A percentile compares a stretch with the other conserved stretches of the same genome.
phyloP scores from a whole-genome alignment of 2,113 vertebrate species.

The Candoia aspera region DNA sequence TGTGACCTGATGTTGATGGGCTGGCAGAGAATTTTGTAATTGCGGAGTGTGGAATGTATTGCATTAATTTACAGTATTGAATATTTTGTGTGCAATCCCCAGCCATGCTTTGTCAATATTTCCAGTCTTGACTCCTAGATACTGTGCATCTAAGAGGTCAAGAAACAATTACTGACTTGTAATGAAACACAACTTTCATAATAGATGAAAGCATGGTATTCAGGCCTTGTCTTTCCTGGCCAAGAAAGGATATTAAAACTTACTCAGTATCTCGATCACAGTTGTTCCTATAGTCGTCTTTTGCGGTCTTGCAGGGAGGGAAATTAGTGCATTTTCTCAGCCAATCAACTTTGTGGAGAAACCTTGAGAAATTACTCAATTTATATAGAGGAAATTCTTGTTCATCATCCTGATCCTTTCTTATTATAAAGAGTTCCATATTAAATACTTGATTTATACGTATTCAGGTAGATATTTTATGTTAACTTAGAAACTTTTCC shows the following conservation, averaged over 20 bases:
- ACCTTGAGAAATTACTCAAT: not conserved
- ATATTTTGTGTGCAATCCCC: not conserved
- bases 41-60: not conserved
- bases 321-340: not conserved
- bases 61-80: not conserved
- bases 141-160: not conserved
- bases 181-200: not conserved
- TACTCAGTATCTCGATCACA: not conserved
- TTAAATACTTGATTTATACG: not conserved
- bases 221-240: not conserved
- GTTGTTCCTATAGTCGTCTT: not conserved
- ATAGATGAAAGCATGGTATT: not conserved
- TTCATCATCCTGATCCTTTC: not conserved
- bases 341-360: not conserved
- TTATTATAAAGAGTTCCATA: not conserved
- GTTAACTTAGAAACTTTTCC: not conserved
- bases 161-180: not conserved
- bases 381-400: not conserved
- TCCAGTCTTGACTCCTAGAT: not conserved
- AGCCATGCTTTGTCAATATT: not conserved
- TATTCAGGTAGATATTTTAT: not conserved
- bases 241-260: not conserved
- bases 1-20: not conserved
- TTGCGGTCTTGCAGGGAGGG: no score
- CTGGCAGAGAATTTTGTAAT: not conserved